A percentile compares a stretch with the other conserved stretches of the same genome.
Evolutionary conservation across 2,888 invertebrate species (phyloP).

Genomic region (Doris montereyensis): DNA sequence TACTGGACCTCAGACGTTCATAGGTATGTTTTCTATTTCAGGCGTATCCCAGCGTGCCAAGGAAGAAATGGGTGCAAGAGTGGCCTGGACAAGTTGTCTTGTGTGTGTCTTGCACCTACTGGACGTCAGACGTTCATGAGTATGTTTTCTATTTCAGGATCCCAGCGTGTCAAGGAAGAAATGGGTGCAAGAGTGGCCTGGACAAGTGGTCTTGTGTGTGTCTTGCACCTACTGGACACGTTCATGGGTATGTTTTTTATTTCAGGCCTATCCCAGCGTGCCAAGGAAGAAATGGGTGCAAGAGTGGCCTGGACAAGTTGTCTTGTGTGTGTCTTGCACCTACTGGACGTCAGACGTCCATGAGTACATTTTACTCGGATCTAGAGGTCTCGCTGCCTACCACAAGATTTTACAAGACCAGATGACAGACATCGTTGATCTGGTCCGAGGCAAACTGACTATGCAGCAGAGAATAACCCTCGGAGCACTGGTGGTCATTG

Average conservation of each 20-base stretch:
- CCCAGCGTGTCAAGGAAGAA: slow-evolving; percentile 75
- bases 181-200: slow-evolving; percentile 95
- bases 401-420: slow-evolving; percentile 77
- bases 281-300: slow-evolving; percentile 85
- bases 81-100: slow-evolving; percentile 94
- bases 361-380: slow-evolving; percentile 77
- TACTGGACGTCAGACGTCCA: slow-evolving; percentile 88
- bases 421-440: slow-evolving; percentile 82
- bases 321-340: slow-evolving; percentile 84
- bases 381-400: slow-evolving; percentile 77
- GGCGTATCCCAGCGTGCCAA: no score
- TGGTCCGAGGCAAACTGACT: slow-evolving; percentile 88
- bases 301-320: slow-evolving; percentile 93
- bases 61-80: no score
- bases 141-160: slow-evolving; percentile 74
- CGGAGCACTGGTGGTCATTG: slow-evolving; percentile 90
- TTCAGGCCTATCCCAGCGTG: slow-evolving; percentile 68
- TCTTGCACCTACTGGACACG: slow-evolving; percentile 90
- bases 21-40: no score
- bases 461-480: slow-evolving; percentile 90
- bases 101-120: no score
- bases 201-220: slow-evolving; percentile 87
- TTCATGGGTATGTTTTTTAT: no score
- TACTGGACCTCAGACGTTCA: no score
- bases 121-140: slow-evolving; percentile 85